Conservation (phyloP, 2,797 vertebrate genomes). For the Echiichthys vipera region DNA sequence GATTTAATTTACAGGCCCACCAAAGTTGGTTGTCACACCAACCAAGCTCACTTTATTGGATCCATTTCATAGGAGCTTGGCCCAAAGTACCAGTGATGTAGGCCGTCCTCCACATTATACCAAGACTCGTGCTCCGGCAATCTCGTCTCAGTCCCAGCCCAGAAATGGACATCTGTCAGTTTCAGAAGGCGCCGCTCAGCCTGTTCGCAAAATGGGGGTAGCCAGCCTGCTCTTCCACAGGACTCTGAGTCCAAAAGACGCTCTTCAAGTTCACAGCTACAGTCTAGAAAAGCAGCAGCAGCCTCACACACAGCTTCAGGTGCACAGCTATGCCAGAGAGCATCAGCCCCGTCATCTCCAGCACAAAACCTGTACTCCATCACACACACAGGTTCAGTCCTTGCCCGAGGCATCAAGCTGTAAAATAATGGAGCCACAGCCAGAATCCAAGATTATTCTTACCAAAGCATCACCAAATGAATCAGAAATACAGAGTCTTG, state of each 20-base stretch:
- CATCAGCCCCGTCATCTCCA: constrained; percentile 72
- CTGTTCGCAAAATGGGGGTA: constrained; percentile 86
- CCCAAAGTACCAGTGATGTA: constrained; percentile 48
- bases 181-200: constrained; percentile 53
- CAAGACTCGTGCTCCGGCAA: constrained; percentile 72
- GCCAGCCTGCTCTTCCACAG: constrained; percentile 87
- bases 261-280: constrained; percentile 89
- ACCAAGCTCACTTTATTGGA: constrained; percentile 80
- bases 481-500: constrained; percentile 12
- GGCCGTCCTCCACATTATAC: constrained; percentile 69
- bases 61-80: constrained; percentile 71
- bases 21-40: constrained; percentile 82
- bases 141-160: constrained; percentile 62
- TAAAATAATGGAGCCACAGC: constrained; percentile 26
- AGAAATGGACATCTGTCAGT: constrained; percentile 75
- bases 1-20: constrained; percentile 70
- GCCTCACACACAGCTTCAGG: constrained; percentile 80
- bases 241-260: constrained; percentile 85
- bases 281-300: constrained; percentile 81
- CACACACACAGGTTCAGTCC: constrained; percentile 28
- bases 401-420: constrained; percentile 9
- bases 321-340: constrained; percentile 84
- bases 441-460: constrained; percentile 20
- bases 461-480: constrained; percentile 18
- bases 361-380: constrained; percentile 39